phyloP scores from a whole-genome alignment of 1,140 invertebrate genomes.

The Teleogryllus occipitalis region DNA sequence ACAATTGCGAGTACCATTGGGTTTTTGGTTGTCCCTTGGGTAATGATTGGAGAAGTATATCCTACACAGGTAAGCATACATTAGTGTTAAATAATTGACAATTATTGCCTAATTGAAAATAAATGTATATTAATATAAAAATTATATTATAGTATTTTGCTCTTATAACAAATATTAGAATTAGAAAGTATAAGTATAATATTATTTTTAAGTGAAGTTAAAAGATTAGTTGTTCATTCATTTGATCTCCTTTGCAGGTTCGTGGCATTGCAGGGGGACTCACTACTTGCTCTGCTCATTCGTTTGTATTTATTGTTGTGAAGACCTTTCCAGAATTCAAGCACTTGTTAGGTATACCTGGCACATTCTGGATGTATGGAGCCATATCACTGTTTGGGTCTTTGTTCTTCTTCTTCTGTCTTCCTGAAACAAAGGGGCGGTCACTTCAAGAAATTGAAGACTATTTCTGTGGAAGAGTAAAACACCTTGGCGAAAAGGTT shows the following conservation, averaged over 20 bases:
- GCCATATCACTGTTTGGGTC: conserved; percentile 49
- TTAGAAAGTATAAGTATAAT: neutral
- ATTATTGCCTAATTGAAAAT: neutral
- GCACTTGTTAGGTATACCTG: conserved; percentile 43
- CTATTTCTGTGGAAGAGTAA: conserved; percentile 49
- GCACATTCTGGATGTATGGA: conserved; percentile 55
- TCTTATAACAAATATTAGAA: neutral
- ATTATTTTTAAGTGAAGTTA: neutral
- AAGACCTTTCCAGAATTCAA: conserved; percentile 54
- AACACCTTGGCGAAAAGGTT: conserved; percentile 33
- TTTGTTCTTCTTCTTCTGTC: conserved; percentile 50
- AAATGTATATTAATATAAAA: neutral
- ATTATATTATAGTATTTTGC: neutral
- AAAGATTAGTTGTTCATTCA: neutral
- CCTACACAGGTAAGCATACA: conserved; percentile 34
- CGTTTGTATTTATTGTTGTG: conserved; percentile 56
- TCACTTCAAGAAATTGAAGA: conserved; percentile 69
- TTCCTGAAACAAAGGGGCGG: conserved; percentile 76
- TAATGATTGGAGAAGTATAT: conserved; percentile 66
- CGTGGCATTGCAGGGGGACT: conserved; percentile 56
- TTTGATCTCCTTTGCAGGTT: conserved; percentile 39
- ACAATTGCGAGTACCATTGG: conserved; percentile 55
- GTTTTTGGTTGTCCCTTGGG: conserved; percentile 60
- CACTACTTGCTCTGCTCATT: conserved; percentile 54
- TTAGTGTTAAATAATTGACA: no score